Evolutionary conservation across 2,888 invertebrate species (phyloP), one percentile per base, ranked within the genome.

Genomic region (Neelides folsomi): DNA sequence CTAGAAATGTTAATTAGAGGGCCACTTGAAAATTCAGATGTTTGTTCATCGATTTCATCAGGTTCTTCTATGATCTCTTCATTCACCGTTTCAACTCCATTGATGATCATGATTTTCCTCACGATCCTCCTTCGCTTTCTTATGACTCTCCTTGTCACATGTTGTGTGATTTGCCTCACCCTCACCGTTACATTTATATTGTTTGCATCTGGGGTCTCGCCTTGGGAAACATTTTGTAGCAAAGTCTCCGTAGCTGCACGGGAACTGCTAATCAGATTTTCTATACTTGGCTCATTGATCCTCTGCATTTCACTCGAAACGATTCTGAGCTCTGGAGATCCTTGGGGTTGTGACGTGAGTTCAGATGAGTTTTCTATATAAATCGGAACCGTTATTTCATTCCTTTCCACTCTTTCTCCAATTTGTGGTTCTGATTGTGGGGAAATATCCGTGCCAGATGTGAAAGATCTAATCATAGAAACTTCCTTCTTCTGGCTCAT

Each of bases 41-140:
- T 63, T 19, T 61, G 60, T 41, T 61, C 62, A 46, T 83, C 82
- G 4, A 83, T 73, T 68, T 81, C 80, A 66, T 83, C 87, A 0
- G 88, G 88, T 69, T 87, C 87, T 66, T 88, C 88, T 41, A 87
- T 75, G 1, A 87, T 71, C 72, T 88, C 87, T 70, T 88, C 88
- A 7, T 81, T 81, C 0, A 85, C 77, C 55, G 82, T 82, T 71
- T 88, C 88, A 70, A 85, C 83, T 0, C 88, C 88, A 68, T 88
- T 82, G 53, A 87, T 78, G 5, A 86, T 80, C 0, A 82, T 81
- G 2, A 84, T 77, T 59, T 81, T 79, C 49, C 83, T 77, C 48
- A 88, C 82, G 15, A 86, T 82, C 57, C 82, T 79, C 44, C 82
- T 75, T 13, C 81, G 81, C 63, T 81, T 84, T 54, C 80, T 77